Evolutionary conservation across 2,888 invertebrate species (phyloP).

Genomic region (Metellina segmentata): DNA sequence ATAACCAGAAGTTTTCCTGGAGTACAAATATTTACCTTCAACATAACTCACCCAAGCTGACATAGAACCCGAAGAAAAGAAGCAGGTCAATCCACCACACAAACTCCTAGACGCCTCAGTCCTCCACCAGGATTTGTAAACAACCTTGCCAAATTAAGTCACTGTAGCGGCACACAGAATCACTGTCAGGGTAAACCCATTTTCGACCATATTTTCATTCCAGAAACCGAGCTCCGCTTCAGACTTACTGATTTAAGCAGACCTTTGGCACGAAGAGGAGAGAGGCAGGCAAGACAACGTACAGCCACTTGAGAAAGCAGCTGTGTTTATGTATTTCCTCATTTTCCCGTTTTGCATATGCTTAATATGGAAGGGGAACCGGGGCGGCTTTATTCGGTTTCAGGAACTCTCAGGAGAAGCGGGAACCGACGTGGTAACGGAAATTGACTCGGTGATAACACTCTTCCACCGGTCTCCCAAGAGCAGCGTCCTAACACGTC

Average conservation of each 20-base stretch:
- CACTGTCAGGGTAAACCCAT: slow-evolving; percentile 45
- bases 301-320: slow-evolving; percentile 6
- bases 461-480: neutral
- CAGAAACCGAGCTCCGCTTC: neutral
- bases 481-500: slow-evolving; percentile 2
- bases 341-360: slow-evolving; percentile 62
- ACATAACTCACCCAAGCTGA: neutral
- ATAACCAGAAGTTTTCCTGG: neutral
- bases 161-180: slow-evolving; percentile 13
- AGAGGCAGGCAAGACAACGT: neutral
- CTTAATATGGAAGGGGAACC: slow-evolving; percentile 39
- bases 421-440: slow-evolving; percentile 15
- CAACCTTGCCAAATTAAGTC: slow-evolving; percentile 2
- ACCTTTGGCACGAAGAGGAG: neutral
- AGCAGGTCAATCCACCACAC: neutral
- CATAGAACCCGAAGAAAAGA: neutral
- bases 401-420: neutral
- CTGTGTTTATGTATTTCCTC: slow-evolving; percentile 54
- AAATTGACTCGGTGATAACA: slow-evolving; percentile 50
- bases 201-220: slow-evolving; percentile 25
- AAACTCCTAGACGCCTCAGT: neutral
- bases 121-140: neutral
- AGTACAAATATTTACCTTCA: neutral
- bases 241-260: neutral
- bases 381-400: neutral